Evolutionary conservation across 2,797 vertebrate species (phyloP), one percentile per base, ranked within the genome.

Genomic region (Xiphophorus birchmanni): DNA sequence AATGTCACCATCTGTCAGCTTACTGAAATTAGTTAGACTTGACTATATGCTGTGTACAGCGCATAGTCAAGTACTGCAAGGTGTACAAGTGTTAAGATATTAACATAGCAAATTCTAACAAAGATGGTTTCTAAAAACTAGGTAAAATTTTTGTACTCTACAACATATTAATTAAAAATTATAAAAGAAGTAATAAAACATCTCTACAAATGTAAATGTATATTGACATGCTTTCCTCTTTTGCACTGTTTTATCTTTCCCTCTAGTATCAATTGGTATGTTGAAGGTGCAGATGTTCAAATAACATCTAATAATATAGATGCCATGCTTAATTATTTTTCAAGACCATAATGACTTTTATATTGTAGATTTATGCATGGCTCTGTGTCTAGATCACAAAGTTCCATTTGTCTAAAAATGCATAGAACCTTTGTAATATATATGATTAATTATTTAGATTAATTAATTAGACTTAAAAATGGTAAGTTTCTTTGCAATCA

Each of bases 1-100:
- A 1, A 74, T 82, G 54, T 77, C 52, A 79, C 74, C 82, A 87
- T 90, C 86, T 90, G 82, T 82, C 73, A 88, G 77, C 77, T 45
- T n/a, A 35, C 17, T 76, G 81, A 86, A 83, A 73, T 73, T 76
- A 72, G 71, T 77, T 82, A 81, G 40, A 74, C 32, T 58, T 37
- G 71, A 81, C 40, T 32, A 23, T 75, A 5, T 73, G 75, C 29
- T 67, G 45, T 52, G 63, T 29, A 40, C 63, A 74, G 58, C 37
- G 10, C 35, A 3, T 10, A 65, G 17, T 52, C 18, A 52, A 65
- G 17, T 37, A 15, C 56, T 60, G 56, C 56, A n/a, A n/a, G 3
- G 5, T 60, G n/a, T 15, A 29, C 23, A 56, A 1, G 23, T 56
- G 52, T 26, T 29, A 58, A 58, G 56, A 29, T 5, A 29, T 60